Conservation (phyloP, 2,888 invertebrate species). For the Tholera decimalis region DNA sequence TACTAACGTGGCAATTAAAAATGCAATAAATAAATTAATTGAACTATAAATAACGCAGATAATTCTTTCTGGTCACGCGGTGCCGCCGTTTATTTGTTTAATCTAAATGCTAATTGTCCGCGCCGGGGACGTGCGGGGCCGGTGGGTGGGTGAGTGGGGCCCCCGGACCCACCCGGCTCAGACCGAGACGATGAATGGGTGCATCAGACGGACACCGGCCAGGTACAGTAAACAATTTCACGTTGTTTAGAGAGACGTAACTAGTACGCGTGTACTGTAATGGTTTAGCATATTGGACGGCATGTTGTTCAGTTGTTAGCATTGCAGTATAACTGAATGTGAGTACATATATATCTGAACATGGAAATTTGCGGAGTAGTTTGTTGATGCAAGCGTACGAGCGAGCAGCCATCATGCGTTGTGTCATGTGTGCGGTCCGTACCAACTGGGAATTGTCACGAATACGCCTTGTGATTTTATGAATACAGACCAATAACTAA, state of each 20-base stretch:
- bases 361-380: constrained; percentile 2
- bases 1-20: constrained; percentile 65
- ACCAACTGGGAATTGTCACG: not conserved
- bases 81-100: constrained; percentile 85
- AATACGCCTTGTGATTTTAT: not conserved
- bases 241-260: constrained; percentile 53
- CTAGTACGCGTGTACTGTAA: constrained; percentile 31
- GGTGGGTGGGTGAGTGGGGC: constrained; percentile 29
- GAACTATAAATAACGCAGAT: constrained; percentile 79
- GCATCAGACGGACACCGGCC: constrained; percentile 55
- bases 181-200: constrained; percentile 63
- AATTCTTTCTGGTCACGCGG: constrained; percentile 81
- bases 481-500: too few species aligned
- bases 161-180: constrained; percentile 26
- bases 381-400: constrained; percentile 18
- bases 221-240: constrained; percentile 61
- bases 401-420: constrained; percentile 9
- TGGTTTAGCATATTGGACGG: constrained; percentile 40
- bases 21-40: constrained; percentile 80
- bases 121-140: constrained; percentile 64
- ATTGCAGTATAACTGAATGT: constrained; percentile 4
- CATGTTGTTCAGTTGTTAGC: constrained; percentile 25
- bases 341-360: not conserved
- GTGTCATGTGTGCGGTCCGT: not conserved
- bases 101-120: constrained; percentile 87